Evolutionary conservation across 2,797 vertebrate genomes (phyloP).

Genomic region (Onychomys torridus): DNA sequence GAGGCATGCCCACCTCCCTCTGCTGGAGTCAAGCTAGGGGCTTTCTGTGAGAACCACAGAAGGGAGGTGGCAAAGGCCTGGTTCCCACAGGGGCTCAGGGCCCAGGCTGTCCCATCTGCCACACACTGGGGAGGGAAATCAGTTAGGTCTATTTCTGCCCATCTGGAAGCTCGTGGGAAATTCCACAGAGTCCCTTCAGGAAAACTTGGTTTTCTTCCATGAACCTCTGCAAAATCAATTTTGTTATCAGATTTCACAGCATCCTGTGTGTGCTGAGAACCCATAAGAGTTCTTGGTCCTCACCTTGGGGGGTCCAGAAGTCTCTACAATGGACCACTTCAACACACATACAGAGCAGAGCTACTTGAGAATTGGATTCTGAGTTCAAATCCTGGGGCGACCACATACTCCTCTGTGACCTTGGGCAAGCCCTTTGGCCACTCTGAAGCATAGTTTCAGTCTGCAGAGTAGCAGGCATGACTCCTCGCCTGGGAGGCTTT

Average conservation of each 20-base stretch:
- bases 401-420: not conserved
- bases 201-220: not conserved
- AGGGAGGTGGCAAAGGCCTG: not conserved
- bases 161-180: not conserved
- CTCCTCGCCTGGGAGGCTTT: not conserved
- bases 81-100: too few relatives aligned
- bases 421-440: slow-evolving; percentile 46
- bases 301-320: not conserved
- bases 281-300: not conserved
- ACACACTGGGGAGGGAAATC: not conserved
- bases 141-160: not conserved
- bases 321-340: not conserved
- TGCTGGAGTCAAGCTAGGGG: not conserved
- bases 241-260: not conserved
- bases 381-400: not conserved
- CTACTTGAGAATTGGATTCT: not conserved
- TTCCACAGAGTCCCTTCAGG: not conserved
- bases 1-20: not conserved
- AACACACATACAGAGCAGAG: too few relatives aligned
- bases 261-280: not conserved
- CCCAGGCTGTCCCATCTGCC: not conserved
- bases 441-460: slow-evolving; percentile 46
- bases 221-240: not conserved
- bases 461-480: not conserved
- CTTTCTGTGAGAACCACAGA: not conserved